A percentile compares a stretch with the other conserved stretches of the same genome.
Conservation (phyloP, 2,888 invertebrate genomes). For the Polymixis lichenea region DNA sequence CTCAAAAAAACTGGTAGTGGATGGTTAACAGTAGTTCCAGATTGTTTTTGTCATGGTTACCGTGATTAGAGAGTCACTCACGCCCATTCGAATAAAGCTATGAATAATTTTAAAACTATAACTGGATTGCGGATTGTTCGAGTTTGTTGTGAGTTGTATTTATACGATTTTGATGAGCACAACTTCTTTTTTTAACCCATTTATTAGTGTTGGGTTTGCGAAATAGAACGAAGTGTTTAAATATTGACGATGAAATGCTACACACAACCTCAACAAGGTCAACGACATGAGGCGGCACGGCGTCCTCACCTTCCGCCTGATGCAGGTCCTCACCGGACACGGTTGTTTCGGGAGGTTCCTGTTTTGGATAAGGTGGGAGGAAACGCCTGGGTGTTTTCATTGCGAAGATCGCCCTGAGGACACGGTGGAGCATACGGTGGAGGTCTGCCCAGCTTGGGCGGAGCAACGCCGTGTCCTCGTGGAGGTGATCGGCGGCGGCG, state of each 20-base stretch:
- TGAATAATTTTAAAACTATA: constrained; percentile 51
- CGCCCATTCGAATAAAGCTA: constrained; percentile 47
- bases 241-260: not conserved
- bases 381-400: too few species aligned
- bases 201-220: not conserved
- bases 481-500: too few species aligned
- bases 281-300: not conserved
- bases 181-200: not conserved
- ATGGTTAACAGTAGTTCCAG: constrained; percentile 58
- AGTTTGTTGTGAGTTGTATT: constrained; percentile 27
- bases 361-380: too few species aligned
- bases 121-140: constrained; percentile 15
- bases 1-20: constrained; percentile 48
- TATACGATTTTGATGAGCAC: constrained; percentile 4
- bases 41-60: constrained; percentile 50
- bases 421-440: too few species aligned
- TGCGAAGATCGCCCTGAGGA: too few species aligned
- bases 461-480: too few species aligned
- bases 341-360: too few species aligned
- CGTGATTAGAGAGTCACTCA: constrained; percentile 27
- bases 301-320: too few species aligned
- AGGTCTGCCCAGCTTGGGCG: too few species aligned
- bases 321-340: too few species aligned
- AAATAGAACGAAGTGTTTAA: not conserved
- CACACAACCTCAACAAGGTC: not conserved